These are phyloP conservation scores for Peromyscus californicus DNA, from an alignment of 2,113 vertebrate species.

Conservation along the genomic window DNA sequence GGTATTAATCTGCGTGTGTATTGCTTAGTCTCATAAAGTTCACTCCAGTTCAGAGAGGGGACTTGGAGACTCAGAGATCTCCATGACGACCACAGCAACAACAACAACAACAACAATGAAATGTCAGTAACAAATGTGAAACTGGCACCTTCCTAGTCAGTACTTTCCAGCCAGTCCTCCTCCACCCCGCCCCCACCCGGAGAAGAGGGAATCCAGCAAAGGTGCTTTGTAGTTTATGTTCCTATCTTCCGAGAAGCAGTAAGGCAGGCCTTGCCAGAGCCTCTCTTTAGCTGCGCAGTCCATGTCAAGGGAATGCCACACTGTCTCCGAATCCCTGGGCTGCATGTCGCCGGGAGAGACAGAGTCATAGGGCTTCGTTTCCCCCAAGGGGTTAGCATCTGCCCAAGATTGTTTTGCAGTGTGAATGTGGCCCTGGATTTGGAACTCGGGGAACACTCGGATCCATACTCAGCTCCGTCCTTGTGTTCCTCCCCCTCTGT, in stretches of 20 bases:
- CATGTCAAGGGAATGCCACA: neutral
- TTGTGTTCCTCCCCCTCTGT: neutral
- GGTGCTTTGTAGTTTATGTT: constrained; percentile 43
- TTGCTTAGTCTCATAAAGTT: constrained; percentile 40
- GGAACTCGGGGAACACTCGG: neutral
- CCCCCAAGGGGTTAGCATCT: neutral
- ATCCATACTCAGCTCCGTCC: neutral
- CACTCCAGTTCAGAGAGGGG: constrained; percentile 20
- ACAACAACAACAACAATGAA: neutral
- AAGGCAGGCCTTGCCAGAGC: constrained; percentile 3
- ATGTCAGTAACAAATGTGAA: neutral
- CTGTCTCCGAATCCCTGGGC: constrained; percentile 43
- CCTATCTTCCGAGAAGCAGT: constrained; percentile 47
- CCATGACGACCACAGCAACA: neutral
- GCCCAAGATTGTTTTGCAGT: neutral
- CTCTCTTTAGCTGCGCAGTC: constrained; percentile 50
- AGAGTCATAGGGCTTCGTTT: neutral
- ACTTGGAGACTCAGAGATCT: constrained; percentile 40
- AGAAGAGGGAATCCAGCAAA: neutral
- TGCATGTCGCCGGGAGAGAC: neutral
- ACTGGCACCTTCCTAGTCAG: neutral
- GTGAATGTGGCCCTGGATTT: neutral
- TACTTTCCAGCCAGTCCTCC: neutral
- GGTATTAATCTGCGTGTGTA: neutral
- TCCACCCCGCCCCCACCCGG: neutral